Base-by-base conservation (phyloP, 2,113 vertebrate genomes). In the Sisor rabdophorus region DNA sequence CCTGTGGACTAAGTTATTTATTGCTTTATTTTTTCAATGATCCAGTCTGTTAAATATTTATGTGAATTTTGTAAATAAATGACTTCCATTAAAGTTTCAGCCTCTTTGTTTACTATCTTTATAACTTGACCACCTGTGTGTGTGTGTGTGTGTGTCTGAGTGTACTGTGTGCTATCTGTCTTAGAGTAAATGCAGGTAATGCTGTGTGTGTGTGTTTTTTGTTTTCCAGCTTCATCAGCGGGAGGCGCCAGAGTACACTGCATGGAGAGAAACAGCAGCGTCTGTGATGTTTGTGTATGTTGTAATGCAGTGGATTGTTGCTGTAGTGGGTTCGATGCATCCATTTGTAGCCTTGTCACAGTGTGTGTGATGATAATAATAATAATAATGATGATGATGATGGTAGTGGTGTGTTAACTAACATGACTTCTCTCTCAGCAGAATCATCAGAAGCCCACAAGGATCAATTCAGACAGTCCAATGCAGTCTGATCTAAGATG, bases 21-120 rank as follows among this genome's bases (percentile, higher is more conserved):
- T 90, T 86, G 90, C 85, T 85, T 84, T 89, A 85, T 75, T 88
- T 84, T 36, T 87, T 77, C 87, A 60, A 73, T 83, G 70, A 84
- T 84, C 60, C 84, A 78, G 76, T 82, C 85, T 88, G 86, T 87
- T 81, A 61, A 84, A 86, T 68, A 83, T 84, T 86, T 82, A 85
- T 90, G 71, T 71, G 73, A 58, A 75, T 85, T 90, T 89, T 88
- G 84, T 90, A 89, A 80, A 92, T 91, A 91, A 92, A 91, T 82
- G 82, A 86, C 87, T 89, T 87, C 86, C 87, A 81, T 85, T 87
- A 67, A 86, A 65, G 11, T 40, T 24, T 13, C 11, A 54, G 52
- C 0, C 19, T 55, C 7, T 36, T 11, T 4, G 12, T 36, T 36
- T 22, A 40, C 0, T 55, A 11, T 52, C 17, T 11, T n/a, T 1